Evolutionary conservation across 1,140 invertebrate species (phyloP).

Genomic region (Leptinotarsa texana): DNA sequence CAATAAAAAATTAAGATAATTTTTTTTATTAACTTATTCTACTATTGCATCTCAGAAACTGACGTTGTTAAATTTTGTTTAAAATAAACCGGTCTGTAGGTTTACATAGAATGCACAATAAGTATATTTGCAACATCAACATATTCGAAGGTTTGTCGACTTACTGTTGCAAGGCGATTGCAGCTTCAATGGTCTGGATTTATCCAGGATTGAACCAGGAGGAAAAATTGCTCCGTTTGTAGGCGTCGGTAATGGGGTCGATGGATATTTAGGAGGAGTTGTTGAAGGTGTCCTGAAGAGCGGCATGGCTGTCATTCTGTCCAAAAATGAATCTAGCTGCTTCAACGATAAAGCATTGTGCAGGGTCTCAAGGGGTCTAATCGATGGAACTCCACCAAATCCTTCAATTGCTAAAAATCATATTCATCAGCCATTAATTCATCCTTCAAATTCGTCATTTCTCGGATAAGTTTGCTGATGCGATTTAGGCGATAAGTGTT

Average conservation of each 20-base stretch:
- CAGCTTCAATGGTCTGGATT: constrained; percentile 46
- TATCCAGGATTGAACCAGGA: constrained; percentile 28
- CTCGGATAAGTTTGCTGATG: too few relatives aligned
- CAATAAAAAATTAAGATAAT: too few relatives aligned
- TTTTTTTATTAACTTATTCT: too few relatives aligned
- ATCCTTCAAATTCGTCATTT: too few relatives aligned
- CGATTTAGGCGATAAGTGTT: too few relatives aligned
- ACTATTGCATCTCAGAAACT: too few relatives aligned
- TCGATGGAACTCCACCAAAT: constrained; percentile 88
- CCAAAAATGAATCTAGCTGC: constrained; percentile 86
- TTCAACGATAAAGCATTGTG: constrained; percentile 92
- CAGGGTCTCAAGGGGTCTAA: constrained; percentile 91
- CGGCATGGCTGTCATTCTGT: constrained; percentile 75
- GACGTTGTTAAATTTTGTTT: too few relatives aligned
- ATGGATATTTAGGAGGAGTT: constrained; percentile 69
- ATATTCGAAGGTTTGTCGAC: constrained; percentile 33
- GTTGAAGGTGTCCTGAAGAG: constrained; percentile 72
- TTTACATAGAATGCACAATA: too few relatives aligned
- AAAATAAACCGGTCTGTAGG: too few relatives aligned
- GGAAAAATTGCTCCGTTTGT: constrained; percentile 37
- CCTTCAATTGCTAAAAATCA: constrained; percentile 69
- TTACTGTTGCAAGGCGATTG: constrained; percentile 59
- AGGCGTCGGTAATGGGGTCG: constrained; percentile 59
- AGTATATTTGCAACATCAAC: too few relatives aligned
- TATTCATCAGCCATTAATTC: background rate